Conservation (phyloP, 1,140 invertebrate species). For the Trichoplusia ni region DNA sequence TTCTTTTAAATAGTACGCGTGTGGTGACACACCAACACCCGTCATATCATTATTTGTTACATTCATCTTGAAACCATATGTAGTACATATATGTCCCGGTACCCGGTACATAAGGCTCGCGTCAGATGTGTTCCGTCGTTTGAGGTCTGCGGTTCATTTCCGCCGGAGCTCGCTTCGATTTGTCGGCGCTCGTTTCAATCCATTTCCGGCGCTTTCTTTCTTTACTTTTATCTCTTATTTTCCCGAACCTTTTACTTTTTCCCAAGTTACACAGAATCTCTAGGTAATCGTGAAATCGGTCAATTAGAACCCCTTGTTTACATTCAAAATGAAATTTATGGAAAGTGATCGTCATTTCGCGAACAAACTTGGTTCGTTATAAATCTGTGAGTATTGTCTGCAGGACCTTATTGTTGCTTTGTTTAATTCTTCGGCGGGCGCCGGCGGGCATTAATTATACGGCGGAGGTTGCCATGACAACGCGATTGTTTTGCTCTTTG, state of each 20-base stretch:
- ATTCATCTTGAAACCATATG: too few species aligned
- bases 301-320: slow-evolving; percentile 3
- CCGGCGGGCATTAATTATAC: not conserved
- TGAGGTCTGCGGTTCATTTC: slow-evolving; percentile 4
- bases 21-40: too few species aligned
- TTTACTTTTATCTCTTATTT: not conserved
- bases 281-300: not conserved
- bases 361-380: slow-evolving; percentile 1
- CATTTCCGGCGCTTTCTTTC: not conserved
- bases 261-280: not conserved
- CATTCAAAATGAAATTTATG: slow-evolving; percentile 5
- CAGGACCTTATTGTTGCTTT: slow-evolving; percentile 5
- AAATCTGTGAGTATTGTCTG: slow-evolving; percentile 16
- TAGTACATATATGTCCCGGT: too few species aligned
- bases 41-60: too few species aligned
- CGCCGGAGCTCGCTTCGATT: not conserved
- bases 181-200: not conserved
- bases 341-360: not conserved
- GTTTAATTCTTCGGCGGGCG: slow-evolving; percentile 13
- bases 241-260: not conserved
- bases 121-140: too few species aligned
- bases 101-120: too few species aligned
- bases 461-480: slow-evolving; percentile 1
- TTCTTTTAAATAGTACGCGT: too few species aligned
- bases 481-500: not conserved